Evolutionary conservation across 2,888 invertebrate genomes (phyloP), one percentile per base, ranked within the genome.

Genomic region (Aradus depressus): DNA sequence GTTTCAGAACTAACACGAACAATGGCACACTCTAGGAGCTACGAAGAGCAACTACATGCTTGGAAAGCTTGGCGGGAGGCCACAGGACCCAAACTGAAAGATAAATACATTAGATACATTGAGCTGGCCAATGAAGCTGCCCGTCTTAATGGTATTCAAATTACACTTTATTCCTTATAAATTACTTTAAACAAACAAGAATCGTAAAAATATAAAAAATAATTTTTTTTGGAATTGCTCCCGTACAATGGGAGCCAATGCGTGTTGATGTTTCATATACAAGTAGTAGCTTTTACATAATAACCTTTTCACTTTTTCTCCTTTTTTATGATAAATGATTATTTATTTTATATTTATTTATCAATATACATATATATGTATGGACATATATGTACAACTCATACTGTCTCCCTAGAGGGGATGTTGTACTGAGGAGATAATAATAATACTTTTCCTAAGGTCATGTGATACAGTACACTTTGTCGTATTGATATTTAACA

Each of bases 31-130:
- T 84, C 84, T 0, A 73, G 80, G 55, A 80, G 87, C 59, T 83
- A 83, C 58, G 77, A 80, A 19, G 84, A 87, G 62, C 67, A 90
- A 39, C 62, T 79, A 16, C 79, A 85, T 60, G 79, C 82, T 0
- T 91, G 91, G 91, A 75, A 72, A 61, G 80, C 80, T 50, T 91
- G 86, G 77, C 74, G 89, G 56, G 84, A 89, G 53, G 79, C 77
- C 51, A 78, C 83, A 0, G 90, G 90, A 0, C 82, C 81, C 0
- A 79, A 79, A 21, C 71, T 89, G 66, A 80, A 79, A 65, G 77
- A 80, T 52, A 73, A 80, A 56, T 91, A 83, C 64, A 77, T 81
- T 72, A 74, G 84, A 72, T 89, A 86, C 60, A 79, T 86, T 0
- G 77, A 81, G 58, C 65, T 90, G 23, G 81, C 81, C 0, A 91